Base-by-base conservation (phyloP, 2,888 invertebrate species). In the Idaea dimidiata region DNA sequence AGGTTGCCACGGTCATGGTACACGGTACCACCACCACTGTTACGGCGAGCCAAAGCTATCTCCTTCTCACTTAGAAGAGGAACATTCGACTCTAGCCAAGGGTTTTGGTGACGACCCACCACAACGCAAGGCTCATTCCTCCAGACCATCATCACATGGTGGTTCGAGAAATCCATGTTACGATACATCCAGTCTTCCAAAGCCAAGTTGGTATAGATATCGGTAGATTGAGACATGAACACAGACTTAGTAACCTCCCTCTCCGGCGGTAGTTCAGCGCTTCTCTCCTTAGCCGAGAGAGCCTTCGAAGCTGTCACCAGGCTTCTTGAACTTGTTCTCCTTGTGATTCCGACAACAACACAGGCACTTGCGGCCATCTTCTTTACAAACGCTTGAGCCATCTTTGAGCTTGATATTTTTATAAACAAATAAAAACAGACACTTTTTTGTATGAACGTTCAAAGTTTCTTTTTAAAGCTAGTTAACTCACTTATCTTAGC, bases 1-100 rank as follows among this genome's bases (percentile, higher is more conserved):
- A 99, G 91, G 90, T 98, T 99, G 63, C 98, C 99, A 69, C 94
- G 89, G 86, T 99, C 99, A 85, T 99, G 99, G 86, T 97, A 99
- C 24, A 99, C 99, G 4, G 99, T 96, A 31, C 99, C 99, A 66
- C 99, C 97, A 32, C 99, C 99, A 86, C 99, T 99, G 80, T 97
- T 97, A 56, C 99, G 94, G 64, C 99, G 94, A 0, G 97, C 99
- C 66, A 99, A 78, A 14, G 94, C 92, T 63, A 99, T 95, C 16
- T 95, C 95, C 56, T 94, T 92, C 59, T 95, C 94, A 66, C 93
- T 82, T 59, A 97, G 84, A 56, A 93, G 93, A 1, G 95, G 93
- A 2, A 97, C 89, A 84, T 99, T 97, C 0, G 97, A 96, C 86
- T 99, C 99, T 43, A 95, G 84, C 96, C 99, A 99, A 0, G 99